Conservation (phyloP, 2,797 vertebrate genomes). For the Amblyopsis hoosieri region DNA sequence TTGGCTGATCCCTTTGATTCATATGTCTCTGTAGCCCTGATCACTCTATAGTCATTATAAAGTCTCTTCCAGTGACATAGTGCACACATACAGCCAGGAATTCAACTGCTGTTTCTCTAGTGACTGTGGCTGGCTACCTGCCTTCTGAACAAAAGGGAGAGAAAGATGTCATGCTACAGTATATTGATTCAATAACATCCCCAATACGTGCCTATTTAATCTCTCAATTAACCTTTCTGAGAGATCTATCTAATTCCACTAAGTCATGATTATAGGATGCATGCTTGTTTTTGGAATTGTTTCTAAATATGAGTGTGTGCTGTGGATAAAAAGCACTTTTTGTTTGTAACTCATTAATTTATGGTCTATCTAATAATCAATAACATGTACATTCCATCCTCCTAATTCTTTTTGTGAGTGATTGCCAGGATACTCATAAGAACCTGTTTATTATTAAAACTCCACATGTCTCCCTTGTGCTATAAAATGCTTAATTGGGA, state of each 20-base stretch:
- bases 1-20: conserved; percentile 49
- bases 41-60: conserved; percentile 30
- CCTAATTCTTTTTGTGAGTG: conserved; percentile 16
- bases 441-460: neutral
- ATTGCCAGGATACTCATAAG: neutral
- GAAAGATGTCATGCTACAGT: conserved; percentile 21
- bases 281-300: conserved; percentile 29
- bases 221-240: conserved; percentile 27
- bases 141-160: conserved; percentile 32
- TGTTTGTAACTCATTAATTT: conserved; percentile 33
- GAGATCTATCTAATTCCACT: conserved; percentile 17
- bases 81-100: conserved; percentile 30
- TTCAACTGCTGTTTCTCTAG: conserved; percentile 26
- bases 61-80: conserved; percentile 24
- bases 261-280: conserved; percentile 8
- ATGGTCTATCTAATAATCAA: too few species aligned
- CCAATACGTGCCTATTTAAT: conserved; percentile 14
- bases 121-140: conserved; percentile 19
- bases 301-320: conserved; percentile 21
- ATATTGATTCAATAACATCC: too few species aligned
- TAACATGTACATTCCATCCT: neutral
- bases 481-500: neutral
- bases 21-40: conserved; percentile 49
- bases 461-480: conserved; percentile 16
- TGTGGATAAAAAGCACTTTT: conserved; percentile 13